Conservation (phyloP, 2,888 invertebrate species). For the Eupeodes luniger region DNA sequence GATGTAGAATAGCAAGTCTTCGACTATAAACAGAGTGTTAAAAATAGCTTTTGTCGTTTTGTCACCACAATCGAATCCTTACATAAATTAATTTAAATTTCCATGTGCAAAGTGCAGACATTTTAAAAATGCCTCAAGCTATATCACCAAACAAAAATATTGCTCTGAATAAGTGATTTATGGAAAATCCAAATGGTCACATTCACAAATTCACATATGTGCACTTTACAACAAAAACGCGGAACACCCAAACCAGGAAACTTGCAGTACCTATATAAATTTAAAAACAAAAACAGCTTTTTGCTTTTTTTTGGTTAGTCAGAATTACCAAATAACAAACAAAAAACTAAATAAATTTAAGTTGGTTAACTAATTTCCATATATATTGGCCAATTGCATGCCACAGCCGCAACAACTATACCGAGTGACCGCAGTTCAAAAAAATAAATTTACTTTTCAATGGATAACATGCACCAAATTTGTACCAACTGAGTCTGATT, state of each 20-base stretch:
- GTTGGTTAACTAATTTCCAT: slow-evolving; percentile 58
- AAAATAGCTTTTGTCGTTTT: background rate
- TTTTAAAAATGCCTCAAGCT: background rate
- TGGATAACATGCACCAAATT: slow-evolving; percentile 71
- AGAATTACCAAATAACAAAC: background rate
- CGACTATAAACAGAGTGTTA: background rate
- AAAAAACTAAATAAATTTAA: slow-evolving; percentile 13
- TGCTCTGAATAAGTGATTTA: background rate
- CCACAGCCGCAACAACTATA: background rate
- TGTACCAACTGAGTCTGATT: slow-evolving; percentile 66
- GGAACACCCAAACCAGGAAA: slow-evolving; percentile 57
- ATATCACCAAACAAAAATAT: background rate
- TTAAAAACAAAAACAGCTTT: slow-evolving; percentile 23
- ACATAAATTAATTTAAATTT: background rate
- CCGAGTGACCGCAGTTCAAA: slow-evolving; percentile 18
- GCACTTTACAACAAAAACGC: background rate
- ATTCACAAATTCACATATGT: background rate
- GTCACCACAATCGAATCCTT: background rate
- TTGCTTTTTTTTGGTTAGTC: slow-evolving; percentile 16
- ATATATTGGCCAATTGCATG: slow-evolving; percentile 70
- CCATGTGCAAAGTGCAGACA: background rate
- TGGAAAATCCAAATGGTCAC: background rate
- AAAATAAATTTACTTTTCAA: slow-evolving; percentile 43
- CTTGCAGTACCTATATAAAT: background rate
- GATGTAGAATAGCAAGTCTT: no score